These are phyloP conservation scores for Leptopilina boulardi DNA, from an alignment of 1,140 invertebrate genomes.

Conservation along the genomic window DNA sequence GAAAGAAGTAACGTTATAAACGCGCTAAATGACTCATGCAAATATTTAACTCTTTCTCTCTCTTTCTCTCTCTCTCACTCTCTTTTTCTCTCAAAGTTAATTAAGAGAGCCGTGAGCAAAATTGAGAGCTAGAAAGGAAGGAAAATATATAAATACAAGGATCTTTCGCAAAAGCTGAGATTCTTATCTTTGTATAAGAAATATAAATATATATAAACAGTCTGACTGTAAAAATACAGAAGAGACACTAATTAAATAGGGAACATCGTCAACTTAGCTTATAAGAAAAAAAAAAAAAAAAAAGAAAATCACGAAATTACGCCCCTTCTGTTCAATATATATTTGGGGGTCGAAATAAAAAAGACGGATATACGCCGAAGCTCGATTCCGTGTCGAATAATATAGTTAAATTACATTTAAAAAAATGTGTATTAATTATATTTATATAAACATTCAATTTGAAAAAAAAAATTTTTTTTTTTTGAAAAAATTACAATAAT, in stretches of 20 bases:
- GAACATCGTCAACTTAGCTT: constrained; percentile 48
- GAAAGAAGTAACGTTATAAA: constrained; percentile 41
- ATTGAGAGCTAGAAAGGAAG: constrained; percentile 32
- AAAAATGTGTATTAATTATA: too few relatives aligned
- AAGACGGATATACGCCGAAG: constrained; percentile 52
- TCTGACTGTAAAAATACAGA: constrained; percentile 45
- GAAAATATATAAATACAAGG: constrained; percentile 39
- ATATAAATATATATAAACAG: too few relatives aligned
- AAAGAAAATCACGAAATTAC: constrained; percentile 51
- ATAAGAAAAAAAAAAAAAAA: constrained; percentile 43
- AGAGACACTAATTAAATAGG: constrained; percentile 54
- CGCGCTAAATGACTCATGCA: constrained; percentile 45
- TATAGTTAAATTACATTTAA: constrained; percentile 54
- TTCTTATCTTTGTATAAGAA: constrained; percentile 38
- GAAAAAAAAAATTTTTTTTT: too few relatives aligned
- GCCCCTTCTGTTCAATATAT: constrained; percentile 66
- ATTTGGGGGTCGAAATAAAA: too few relatives aligned
- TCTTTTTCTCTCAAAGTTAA: too few relatives aligned
- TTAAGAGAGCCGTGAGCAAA: constrained; percentile 23
- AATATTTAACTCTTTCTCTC: constrained; percentile 52
- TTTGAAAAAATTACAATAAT: too few relatives aligned
- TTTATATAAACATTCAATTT: too few relatives aligned
- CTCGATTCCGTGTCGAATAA: constrained; percentile 10
- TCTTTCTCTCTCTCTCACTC: too few relatives aligned
- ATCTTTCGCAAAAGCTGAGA: constrained; percentile 36